phyloP scores from a whole-genome alignment of 2,888 invertebrate genomes.

The Agrochola macilenta region DNA sequence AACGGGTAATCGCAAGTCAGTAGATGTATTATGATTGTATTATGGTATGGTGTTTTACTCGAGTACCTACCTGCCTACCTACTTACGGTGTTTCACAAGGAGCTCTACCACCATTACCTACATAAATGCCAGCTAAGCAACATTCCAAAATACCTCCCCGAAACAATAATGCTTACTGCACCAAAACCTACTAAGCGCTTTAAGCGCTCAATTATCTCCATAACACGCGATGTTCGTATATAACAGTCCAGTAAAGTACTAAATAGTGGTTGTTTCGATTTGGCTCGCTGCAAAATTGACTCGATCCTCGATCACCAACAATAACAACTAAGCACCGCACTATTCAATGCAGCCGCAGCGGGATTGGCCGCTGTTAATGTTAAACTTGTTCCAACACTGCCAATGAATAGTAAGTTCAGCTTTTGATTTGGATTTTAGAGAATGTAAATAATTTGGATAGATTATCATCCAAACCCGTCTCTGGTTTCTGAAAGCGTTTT shows the following conservation, averaged over 20 bases:
- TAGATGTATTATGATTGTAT: no score
- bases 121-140: conserved; percentile 26
- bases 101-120: not conserved
- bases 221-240: conserved; percentile 54
- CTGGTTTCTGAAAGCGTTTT: not conserved
- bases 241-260: conserved; percentile 33
- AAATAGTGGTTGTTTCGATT: conserved; percentile 68
- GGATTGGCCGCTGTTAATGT: conserved; percentile 53
- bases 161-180: conserved; percentile 52
- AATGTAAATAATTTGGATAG: conserved; percentile 18
- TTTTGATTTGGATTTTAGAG: conserved; percentile 40
- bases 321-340: conserved; percentile 67
- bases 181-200: conserved; percentile 55
- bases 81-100: not conserved
- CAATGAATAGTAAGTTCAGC: conserved; percentile 44
- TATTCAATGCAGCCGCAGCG: conserved; percentile 63
- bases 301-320: conserved; percentile 69
- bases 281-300: conserved; percentile 70
- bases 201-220: conserved; percentile 63
- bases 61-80: not conserved
- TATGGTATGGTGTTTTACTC: not conserved
- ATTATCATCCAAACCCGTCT: conserved; percentile 7
- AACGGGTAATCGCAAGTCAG: no score
- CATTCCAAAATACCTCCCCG: conserved; percentile 24
- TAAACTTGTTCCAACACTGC: conserved; percentile 57